Evolutionary conservation across 1,140 invertebrate species (phyloP).

Genomic region (Drosophila tristis): DNA sequence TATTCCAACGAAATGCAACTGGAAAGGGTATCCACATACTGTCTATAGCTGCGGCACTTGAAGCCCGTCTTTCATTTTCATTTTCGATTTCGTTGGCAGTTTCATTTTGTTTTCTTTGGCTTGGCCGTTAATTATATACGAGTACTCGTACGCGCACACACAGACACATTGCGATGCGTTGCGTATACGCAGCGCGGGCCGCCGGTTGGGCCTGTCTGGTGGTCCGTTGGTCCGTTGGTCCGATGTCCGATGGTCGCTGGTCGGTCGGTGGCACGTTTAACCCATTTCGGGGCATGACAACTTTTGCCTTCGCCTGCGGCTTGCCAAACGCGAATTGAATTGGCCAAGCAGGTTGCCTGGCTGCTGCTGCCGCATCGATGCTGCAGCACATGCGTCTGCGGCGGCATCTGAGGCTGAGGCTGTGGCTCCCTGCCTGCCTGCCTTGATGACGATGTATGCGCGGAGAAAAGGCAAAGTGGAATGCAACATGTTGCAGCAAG

Average conservation of each 20-base stretch:
- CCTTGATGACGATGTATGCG: constrained; percentile 52
- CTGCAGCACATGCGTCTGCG: constrained; percentile 1
- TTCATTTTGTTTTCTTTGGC: constrained; percentile 35
- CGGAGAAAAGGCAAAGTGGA: constrained; percentile 45
- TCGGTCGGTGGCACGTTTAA: constrained; percentile 68
- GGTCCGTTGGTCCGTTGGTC: too few relatives aligned
- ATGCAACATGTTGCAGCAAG: constrained; percentile 58
- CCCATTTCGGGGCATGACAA: constrained; percentile 77
- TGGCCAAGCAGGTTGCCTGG: constrained; percentile 36
- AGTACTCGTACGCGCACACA: background rate
- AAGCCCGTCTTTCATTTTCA: constrained; percentile 4
- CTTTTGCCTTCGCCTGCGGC: constrained; percentile 70
- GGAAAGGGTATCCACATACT: too few relatives aligned
- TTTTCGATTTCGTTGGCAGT: constrained; percentile 48
- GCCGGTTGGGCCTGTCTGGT: constrained; percentile 17
- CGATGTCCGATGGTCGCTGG: too few relatives aligned
- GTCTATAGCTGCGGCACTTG: too few relatives aligned
- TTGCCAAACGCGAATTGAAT: constrained; percentile 52
- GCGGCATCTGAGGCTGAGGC: constrained; percentile 27
- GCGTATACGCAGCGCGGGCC: constrained; percentile 72
- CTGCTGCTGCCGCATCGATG: constrained; percentile 7
- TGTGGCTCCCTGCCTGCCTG: constrained; percentile 9
- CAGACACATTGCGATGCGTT: constrained; percentile 43
- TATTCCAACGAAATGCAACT: too few relatives aligned
- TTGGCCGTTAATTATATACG: constrained; percentile 61